These are phyloP conservation scores for Oreohelix idahoensis DNA, from an alignment of 1,140 invertebrate species.

Conservation along the genomic window DNA sequence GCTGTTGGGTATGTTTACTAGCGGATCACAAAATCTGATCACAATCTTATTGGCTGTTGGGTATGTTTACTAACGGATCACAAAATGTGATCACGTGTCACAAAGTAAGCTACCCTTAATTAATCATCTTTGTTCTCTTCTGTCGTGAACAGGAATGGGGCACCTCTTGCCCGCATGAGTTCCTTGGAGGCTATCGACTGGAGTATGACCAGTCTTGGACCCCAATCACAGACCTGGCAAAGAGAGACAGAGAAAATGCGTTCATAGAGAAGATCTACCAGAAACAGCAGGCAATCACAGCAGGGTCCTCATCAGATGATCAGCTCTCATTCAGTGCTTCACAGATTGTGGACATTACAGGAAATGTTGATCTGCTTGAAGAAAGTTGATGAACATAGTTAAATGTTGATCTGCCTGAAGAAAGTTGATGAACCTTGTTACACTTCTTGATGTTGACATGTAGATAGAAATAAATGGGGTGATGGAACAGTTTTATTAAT, in stretches of 20 bases:
- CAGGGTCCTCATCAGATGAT: neutral
- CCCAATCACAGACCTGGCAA: constrained; percentile 65
- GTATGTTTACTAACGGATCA: too few relatives aligned
- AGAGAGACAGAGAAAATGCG: constrained; percentile 48
- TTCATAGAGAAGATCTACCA: constrained; percentile 67
- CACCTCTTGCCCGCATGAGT: constrained; percentile 76
- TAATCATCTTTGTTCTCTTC: neutral
- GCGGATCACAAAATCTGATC: too few relatives aligned
- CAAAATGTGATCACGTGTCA: too few relatives aligned
- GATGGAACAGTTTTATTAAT: too few relatives aligned
- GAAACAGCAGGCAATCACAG: constrained; percentile 59
- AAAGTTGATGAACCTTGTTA: too few relatives aligned
- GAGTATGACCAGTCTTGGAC: constrained; percentile 83
- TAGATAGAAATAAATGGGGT: too few relatives aligned
- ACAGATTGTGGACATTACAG: constrained; percentile 7
- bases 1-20: too few relatives aligned
- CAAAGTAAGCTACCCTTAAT: neutral
- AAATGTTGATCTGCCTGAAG: too few relatives aligned
- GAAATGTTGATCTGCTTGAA: neutral
- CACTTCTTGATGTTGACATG: too few relatives aligned
- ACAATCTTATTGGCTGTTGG: too few relatives aligned
- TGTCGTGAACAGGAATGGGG: constrained; percentile 79
- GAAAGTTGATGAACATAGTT: neutral
- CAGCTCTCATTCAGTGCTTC: neutral
- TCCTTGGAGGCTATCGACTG: constrained; percentile 80